phyloP scores from a whole-genome alignment of 2,113 vertebrate genomes.

The Mesembrinibis cayennensis region DNA sequence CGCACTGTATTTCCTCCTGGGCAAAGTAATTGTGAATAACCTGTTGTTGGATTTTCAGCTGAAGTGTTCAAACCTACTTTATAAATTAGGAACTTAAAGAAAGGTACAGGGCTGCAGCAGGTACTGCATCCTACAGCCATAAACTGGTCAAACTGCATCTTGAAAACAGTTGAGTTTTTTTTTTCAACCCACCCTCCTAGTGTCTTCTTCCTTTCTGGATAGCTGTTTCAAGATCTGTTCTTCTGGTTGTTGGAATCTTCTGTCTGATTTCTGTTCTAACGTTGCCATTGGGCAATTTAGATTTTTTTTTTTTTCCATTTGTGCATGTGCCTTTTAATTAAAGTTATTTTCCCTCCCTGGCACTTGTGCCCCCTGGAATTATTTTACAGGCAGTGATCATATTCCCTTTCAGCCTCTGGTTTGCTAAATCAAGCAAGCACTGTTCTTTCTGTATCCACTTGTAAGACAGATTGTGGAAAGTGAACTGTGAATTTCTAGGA shows the following conservation, averaged over 20 bases:
- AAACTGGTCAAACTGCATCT: neutral
- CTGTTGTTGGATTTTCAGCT: neutral
- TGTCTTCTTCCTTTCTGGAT: neutral
- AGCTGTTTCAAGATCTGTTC: neutral
- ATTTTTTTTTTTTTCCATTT: neutral
- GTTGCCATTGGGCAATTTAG: neutral
- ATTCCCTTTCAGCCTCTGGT: neutral
- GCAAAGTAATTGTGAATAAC: neutral
- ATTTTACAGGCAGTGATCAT: neutral
- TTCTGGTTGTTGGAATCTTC: neutral
- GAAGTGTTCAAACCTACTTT: neutral
- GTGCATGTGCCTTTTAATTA: conserved; percentile 31
- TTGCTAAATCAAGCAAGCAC: neutral
- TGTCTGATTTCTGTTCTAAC: neutral
- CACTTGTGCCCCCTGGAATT: neutral
- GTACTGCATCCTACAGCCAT: neutral
- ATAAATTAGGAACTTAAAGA: neutral
- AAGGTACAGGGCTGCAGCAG: neutral
- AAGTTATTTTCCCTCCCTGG: conserved; percentile 25
- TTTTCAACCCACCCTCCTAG: neutral
- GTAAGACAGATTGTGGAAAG: neutral
- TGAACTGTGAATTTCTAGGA: conserved; percentile 21
- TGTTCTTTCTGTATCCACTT: neutral
- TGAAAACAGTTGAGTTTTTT: neutral
- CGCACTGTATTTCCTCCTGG: neutral